Conservation (phyloP, 2,113 vertebrate species). For the Phrynosoma blainvillii region DNA sequence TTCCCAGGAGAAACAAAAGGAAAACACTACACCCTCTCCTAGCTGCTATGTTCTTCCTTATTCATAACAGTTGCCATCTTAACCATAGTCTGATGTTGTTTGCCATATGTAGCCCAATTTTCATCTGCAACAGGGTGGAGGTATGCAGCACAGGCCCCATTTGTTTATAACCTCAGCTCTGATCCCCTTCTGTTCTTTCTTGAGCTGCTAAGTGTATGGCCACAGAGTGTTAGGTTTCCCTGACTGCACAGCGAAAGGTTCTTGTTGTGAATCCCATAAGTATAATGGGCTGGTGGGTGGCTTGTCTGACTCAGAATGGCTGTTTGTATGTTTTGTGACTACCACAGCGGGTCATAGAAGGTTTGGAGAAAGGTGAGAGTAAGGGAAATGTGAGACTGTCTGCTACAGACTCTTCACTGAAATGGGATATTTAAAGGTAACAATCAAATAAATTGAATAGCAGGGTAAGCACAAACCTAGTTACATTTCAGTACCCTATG, state of each 20-base stretch:
- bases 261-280: neutral
- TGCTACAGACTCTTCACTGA: slow-evolving; percentile 44
- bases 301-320: neutral
- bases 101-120: too few species aligned
- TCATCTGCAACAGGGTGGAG: too few species aligned
- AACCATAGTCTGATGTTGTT: too few species aligned
- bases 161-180: neutral
- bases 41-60: too few species aligned
- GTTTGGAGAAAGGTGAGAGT: slow-evolving; percentile 48
- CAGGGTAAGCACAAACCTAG: slow-evolving; percentile 51
- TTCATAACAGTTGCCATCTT: too few species aligned
- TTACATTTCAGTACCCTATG: slow-evolving; percentile 35
- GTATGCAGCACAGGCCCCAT: too few species aligned
- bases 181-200: neutral
- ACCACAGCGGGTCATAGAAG: slow-evolving; percentile 1
- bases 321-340: neutral
- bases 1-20: too few species aligned
- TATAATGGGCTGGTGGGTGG: too few species aligned
- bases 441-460: slow-evolving; percentile 49
- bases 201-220: neutral
- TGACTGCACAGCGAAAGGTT: neutral
- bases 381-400: slow-evolving; percentile 53
- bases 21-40: too few species aligned
- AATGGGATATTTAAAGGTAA: slow-evolving; percentile 38
- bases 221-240: neutral